Evolutionary conservation across 2,113 vertebrate species (phyloP), one percentile per base, ranked within the genome.

Genomic region (Paraplagusia blochii): DNA sequence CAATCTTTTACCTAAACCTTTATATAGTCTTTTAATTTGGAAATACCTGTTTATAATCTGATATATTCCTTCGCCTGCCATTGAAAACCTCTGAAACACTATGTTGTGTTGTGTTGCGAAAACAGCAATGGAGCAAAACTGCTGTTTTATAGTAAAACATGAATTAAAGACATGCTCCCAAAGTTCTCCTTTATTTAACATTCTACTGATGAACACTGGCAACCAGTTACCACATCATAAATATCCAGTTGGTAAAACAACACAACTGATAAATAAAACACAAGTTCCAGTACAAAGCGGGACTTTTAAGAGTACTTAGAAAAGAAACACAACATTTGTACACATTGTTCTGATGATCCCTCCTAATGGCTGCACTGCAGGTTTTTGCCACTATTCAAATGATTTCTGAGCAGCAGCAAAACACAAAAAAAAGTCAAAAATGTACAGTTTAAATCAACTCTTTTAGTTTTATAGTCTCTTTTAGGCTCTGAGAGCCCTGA

Each of bases 201-300:
- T 58, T 34, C 8, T 11, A 55, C 39, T 29, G 39, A 11, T 51
- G 58, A 63, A 63, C 62, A 39, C 63, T 51, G 38, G 54, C 66
- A 61, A 49, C 54, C 33, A 61, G 70, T 61, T 77, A 63, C 48
- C 29, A 55, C 53, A 47, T 46, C 57, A 66, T 61, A 9, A 71
- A 71, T 60, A 49, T 16, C 47, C 15, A 73, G 22, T 78, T 69
- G 74, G 39, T 58, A 39, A 66, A 47, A 72, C 56, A 29, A 29
- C 22, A 29, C 22, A 4, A 16, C 48, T 58, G 52, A 63, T 79
- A 45, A 66, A 66, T 51, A 61, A 82, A 58, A 72, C 73, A 68
- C 54, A 58, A 74, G 54, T 62, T 62, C 63, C 38, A 61, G 38
- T 74, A 72, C 60, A 69, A 63, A 69, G 54, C 44, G 43, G 40